These are phyloP conservation scores for Hozukius guyotensis DNA, from an alignment of 2,797 vertebrate species.

Conservation along the genomic window DNA sequence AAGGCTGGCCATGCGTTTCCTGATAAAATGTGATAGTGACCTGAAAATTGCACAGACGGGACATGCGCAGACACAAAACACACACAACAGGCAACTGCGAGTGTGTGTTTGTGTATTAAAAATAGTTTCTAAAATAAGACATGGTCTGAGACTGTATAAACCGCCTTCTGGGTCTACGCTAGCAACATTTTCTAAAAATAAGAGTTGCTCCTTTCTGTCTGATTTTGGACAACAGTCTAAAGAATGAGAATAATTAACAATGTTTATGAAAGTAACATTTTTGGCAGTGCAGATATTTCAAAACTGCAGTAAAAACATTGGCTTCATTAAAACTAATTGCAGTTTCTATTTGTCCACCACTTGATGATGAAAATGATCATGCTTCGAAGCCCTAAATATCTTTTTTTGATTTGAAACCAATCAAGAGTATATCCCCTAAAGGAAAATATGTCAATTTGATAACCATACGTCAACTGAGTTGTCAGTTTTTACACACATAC, in stretches of 20 bases:
- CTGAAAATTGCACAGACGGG: constrained; percentile 7
- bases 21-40: constrained; percentile 38
- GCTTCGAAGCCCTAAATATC: neutral
- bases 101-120: neutral
- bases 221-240: neutral
- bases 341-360: neutral
- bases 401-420: neutral
- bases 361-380: neutral
- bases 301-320: neutral
- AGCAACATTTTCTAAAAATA: neutral
- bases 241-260: neutral
- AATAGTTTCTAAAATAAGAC: too few relatives aligned
- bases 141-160: neutral
- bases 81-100: too few relatives aligned
- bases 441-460: too few relatives aligned
- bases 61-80: neutral
- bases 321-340: neutral
- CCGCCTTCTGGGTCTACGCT: neutral
- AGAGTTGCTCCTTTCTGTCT: neutral
- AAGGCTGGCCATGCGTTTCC: constrained; percentile 13
- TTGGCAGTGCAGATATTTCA: neutral
- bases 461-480: too few relatives aligned
- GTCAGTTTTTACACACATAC: neutral
- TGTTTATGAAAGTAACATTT: neutral
- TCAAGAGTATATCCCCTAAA: too few relatives aligned